Percentiles rank a stretch among this genome's conserved stretches.
Evolutionary conservation across 2,113 vertebrate species (phyloP).

Genomic region (Strix aluco): DNA sequence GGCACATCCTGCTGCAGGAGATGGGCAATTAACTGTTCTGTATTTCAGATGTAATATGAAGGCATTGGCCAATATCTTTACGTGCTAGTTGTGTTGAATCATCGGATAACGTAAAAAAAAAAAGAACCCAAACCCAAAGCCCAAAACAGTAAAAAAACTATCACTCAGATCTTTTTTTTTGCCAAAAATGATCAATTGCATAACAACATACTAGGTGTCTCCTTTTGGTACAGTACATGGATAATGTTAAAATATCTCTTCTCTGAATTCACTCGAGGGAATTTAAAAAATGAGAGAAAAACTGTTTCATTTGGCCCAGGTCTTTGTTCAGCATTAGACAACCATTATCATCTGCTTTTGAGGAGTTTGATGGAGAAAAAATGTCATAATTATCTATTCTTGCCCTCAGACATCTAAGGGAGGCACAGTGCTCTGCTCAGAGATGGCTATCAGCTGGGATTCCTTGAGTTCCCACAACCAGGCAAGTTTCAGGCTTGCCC

Average conservation of each 20-base stretch:
- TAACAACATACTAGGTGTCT: not conserved
- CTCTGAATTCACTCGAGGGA: not conserved
- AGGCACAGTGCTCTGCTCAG: not conserved
- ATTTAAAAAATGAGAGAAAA: not conserved
- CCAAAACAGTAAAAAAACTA: not conserved
- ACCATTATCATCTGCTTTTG: not conserved
- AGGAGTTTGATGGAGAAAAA: not conserved
- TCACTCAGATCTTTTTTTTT: not conserved
- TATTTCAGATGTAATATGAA: not conserved
- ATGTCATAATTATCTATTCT: not conserved
- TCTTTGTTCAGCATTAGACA: not conserved
- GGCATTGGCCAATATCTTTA: not conserved
- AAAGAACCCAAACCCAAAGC: not conserved
- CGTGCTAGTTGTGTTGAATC: not conserved
- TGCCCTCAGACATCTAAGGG: not conserved
- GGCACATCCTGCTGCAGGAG: not conserved
- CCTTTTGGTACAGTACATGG: not conserved
- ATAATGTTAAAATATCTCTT: not conserved
- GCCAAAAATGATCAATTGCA: not conserved
- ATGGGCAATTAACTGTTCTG: not conserved
- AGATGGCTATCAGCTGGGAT: not conserved
- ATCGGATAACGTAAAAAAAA: not conserved
- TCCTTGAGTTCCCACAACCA: not conserved
- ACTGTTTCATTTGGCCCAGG: not conserved
- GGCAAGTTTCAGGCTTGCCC: not conserved